Evolutionary conservation across 2,888 invertebrate species (phyloP).

Genomic region (Piscicola geometra): DNA sequence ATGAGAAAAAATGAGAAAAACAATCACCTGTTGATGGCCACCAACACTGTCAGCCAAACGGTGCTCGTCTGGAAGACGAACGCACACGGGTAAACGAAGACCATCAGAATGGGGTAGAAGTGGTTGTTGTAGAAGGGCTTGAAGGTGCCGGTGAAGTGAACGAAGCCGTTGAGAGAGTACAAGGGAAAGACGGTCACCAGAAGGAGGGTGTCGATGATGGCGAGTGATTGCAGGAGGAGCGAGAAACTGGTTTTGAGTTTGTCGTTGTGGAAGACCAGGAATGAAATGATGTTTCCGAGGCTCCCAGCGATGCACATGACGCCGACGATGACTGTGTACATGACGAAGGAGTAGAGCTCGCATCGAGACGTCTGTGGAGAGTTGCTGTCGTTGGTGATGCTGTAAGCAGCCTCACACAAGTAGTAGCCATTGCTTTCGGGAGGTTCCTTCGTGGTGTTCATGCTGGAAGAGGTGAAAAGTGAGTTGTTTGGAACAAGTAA

Average conservation of each 20-base stretch:
- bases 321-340: conserved; percentile 42
- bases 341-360: conserved; percentile 41
- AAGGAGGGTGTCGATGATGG: conserved; percentile 41
- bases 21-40: conserved; percentile 39
- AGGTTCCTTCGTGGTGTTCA: too few relatives aligned
- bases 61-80: conserved; percentile 30
- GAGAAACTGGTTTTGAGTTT: conserved; percentile 43
- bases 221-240: conserved; percentile 43
- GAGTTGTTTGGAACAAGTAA: too few relatives aligned
- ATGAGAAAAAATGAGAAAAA: conserved; percentile 40
- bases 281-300: conserved; percentile 42
- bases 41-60: conserved; percentile 30
- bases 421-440: too few relatives aligned
- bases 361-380: conserved; percentile 30
- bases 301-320: conserved; percentile 40
- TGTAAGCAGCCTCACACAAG: background rate
- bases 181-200: conserved; percentile 41
- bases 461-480: too few relatives aligned
- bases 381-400: background rate
- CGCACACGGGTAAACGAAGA: conserved; percentile 33
- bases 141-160: conserved; percentile 36
- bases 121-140: background rate
- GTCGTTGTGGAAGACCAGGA: conserved; percentile 43
- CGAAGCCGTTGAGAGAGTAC: conserved; percentile 39
- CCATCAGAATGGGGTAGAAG: conserved; percentile 17